These are phyloP conservation scores for Megalops atlanticus DNA, from an alignment of 2,113 vertebrate genomes.

Conservation along the genomic window DNA sequence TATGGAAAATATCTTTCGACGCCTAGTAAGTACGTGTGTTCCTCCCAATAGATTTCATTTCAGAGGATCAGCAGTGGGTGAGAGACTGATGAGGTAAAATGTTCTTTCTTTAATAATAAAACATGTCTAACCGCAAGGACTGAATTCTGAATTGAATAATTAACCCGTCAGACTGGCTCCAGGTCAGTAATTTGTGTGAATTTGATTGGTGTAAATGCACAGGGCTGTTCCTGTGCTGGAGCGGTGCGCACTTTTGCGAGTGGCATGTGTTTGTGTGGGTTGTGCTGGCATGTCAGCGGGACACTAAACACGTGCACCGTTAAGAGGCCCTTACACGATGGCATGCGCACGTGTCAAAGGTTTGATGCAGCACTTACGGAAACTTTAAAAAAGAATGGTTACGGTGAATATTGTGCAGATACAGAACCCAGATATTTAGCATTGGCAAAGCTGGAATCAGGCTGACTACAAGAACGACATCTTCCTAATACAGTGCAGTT, in stretches of 20 bases:
- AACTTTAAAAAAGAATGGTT: not conserved
- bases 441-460: not conserved
- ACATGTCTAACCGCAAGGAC: conserved; percentile 47
- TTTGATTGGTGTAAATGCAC: not conserved
- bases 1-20: not conserved
- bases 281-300: not conserved
- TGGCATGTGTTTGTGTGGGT: not conserved
- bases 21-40: conserved; percentile 57
- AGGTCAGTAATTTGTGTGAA: conserved; percentile 8
- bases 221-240: not conserved
- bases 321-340: not conserved
- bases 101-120: conserved; percentile 51
- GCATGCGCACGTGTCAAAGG: not conserved
- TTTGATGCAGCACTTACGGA: not conserved
- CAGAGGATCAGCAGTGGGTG: conserved; percentile 96
- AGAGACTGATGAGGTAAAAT: conserved; percentile 99
- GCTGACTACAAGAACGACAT: too few species aligned
- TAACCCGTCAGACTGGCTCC: conserved; percentile 11
- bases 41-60: conserved; percentile 91
- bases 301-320: not conserved
- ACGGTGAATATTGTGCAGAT: not conserved
- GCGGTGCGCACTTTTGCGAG: too few species aligned
- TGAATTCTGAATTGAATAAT: conserved; percentile 40
- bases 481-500: too few species aligned
- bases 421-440: too few species aligned